These are phyloP conservation scores for Epistrophe eligans DNA, from an alignment of 2,888 invertebrate genomes.

Conservation along the genomic window DNA sequence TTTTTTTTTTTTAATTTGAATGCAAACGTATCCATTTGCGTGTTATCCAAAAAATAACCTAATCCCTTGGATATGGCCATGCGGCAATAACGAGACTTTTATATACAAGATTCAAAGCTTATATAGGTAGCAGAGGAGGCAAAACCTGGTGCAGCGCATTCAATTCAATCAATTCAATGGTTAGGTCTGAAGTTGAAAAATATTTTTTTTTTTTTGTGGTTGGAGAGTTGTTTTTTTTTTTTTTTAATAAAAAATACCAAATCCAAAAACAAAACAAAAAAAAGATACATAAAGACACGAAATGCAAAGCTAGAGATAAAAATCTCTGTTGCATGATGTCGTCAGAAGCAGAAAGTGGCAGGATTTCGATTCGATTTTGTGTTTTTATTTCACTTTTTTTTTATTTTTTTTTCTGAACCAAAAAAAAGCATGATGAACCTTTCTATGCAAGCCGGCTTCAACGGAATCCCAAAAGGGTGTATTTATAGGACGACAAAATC, in stretches of 20 bases:
- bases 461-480: conserved; percentile 39
- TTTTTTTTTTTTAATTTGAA: background rate
- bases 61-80: conserved; percentile 20
- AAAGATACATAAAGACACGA: background rate
- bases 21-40: conserved; percentile 35
- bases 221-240: background rate
- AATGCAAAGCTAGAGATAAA: conserved; percentile 41
- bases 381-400: background rate
- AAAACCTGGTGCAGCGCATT: conserved; percentile 17
- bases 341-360: conserved; percentile 40
- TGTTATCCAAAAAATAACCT: conserved; percentile 34
- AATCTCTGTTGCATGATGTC: conserved; percentile 50
- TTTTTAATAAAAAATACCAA: background rate
- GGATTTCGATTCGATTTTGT: conserved; percentile 35
- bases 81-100: conserved; percentile 10
- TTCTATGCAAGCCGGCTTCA: background rate
- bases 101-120: background rate
- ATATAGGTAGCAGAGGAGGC: background rate
- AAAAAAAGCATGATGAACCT: conserved; percentile 11
- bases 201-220: background rate
- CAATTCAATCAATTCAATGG: conserved; percentile 13
- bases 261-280: background rate
- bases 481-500: conserved; percentile 51
- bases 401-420: background rate
- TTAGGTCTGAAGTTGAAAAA: conserved; percentile 2